Base-by-base conservation (phyloP, 2,113 vertebrate species). In the Chiloscyllium plagiosum region DNA sequence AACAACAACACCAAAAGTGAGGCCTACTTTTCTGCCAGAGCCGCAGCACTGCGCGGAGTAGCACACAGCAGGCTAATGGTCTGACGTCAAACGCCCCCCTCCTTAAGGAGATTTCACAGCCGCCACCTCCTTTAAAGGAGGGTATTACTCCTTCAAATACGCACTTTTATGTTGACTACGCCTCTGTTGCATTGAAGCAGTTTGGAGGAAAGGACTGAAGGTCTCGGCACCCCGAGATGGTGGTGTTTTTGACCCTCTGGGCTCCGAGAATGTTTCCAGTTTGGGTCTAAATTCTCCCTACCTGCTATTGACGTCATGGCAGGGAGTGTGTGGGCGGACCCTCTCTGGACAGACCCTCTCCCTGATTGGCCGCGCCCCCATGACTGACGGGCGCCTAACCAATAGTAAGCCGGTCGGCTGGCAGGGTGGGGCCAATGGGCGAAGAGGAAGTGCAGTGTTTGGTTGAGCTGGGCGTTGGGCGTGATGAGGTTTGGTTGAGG, bases 281-380 rank as follows among this genome's bases (percentile, higher is more conserved):
- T 65, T 29, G 29, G 29, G 29, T 15, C 52, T 90, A 61, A 90
- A 61, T 65, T 90, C 56, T 93, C 61, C 89, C 56, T n/a, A n/a
- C 89, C 89, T 37, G 33, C 89, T 0, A 93, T 93, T 65, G 56
- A 37, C 89, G 89, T 37, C 89, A 66, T 37, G 89, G 15, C 15
- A 4, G 7, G 50, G 26, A 12, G 10, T 61, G 56, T 12, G 56
- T 61, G 70, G 70, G 70, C 7, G 70, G 26, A 2, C 1, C 1
- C 10, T 4, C 0, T 15, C 2, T 1, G 8, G 4, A 0, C 50
- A 4, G 8, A 0, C 56, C 26, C 50, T 15, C 29, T 15, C 10
- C 12, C 56, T 61, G 86, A 33, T 19, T 29, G 87, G 29, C 24
- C 15, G 52, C 8, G 8, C 2, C 0, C 70, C 0, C 4, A 4